A percentile compares a stretch with the other conserved stretches of the same genome.
These are phyloP conservation scores for Phytoseiulus persimilis DNA, from an alignment of 2,888 invertebrate genomes.

Conservation along the genomic window DNA sequence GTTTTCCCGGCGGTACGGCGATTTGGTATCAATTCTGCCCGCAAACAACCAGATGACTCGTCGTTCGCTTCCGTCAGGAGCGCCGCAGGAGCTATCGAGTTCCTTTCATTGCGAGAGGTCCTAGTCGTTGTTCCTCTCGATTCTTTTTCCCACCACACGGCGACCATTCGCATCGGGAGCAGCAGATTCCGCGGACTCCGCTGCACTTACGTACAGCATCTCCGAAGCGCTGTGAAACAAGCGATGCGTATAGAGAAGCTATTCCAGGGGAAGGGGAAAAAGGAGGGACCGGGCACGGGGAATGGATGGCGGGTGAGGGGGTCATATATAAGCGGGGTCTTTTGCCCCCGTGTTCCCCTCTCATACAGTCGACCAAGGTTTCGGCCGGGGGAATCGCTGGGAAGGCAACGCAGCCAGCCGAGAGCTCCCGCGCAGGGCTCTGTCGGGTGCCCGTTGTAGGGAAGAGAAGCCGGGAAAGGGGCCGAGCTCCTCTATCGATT, in stretches of 20 bases:
- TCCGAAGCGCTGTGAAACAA: conserved; percentile 34
- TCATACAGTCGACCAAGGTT: neutral
- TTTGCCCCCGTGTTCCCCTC: neutral
- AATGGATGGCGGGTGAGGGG: conserved; percentile 1
- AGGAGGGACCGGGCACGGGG: neutral
- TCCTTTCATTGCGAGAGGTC: neutral
- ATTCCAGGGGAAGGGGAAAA: conserved; percentile 17
- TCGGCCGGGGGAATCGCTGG: neutral
- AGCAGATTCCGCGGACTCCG: neutral
- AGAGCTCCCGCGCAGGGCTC: neutral
- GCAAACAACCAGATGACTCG: neutral
- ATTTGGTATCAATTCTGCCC: neutral
- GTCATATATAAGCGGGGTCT: conserved; percentile 38
- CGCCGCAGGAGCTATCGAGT: neutral
- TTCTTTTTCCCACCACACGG: conserved; percentile 6
- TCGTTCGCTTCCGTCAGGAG: neutral
- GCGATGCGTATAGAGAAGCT: conserved; percentile 39
- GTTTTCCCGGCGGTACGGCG: neutral
- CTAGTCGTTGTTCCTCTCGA: neutral
- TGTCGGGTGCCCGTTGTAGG: conserved; percentile 6
- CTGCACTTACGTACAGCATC: conserved; percentile 23
- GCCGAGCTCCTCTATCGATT: conserved; percentile 38
- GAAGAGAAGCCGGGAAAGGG: conserved; percentile 24
- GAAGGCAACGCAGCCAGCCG: neutral
- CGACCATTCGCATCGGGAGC: neutral